Conservation (phyloP, 2,113 vertebrate species). For the Girardinichthys multiradiatus region DNA sequence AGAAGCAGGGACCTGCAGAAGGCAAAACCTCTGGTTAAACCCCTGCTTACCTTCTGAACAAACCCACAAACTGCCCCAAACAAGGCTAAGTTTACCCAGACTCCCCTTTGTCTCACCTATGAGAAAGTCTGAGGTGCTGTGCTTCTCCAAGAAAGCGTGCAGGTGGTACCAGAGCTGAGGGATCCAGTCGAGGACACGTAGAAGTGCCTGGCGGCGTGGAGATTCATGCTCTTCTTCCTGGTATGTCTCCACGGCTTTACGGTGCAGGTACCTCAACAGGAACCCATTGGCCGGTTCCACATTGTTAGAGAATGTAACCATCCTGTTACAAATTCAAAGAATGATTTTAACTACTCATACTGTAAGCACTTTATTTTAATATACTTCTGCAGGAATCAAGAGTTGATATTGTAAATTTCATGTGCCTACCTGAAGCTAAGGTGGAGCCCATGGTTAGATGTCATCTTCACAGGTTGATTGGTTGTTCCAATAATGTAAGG, state of each 20-base stretch:
- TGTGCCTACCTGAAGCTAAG: slow-evolving; percentile 91
- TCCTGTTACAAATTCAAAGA: slow-evolving; percentile 75
- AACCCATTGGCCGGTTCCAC: slow-evolving; percentile 97
- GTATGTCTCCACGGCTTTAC: slow-evolving; percentile 90
- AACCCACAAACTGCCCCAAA: background rate
- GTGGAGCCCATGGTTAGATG: slow-evolving; percentile 92
- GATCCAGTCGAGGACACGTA: slow-evolving; percentile 93
- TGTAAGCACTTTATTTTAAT: background rate
- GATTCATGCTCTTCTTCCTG: slow-evolving; percentile 80
- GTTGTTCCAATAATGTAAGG: slow-evolving; percentile 96
- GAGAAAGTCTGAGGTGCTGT: slow-evolving; percentile 97
- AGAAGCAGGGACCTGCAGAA: slow-evolving; percentile 92
- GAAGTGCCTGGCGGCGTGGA: slow-evolving; percentile 83
- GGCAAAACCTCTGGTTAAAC: slow-evolving; percentile 6
- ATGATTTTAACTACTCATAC: background rate
- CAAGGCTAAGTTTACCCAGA: background rate
- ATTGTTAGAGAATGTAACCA: slow-evolving; percentile 96
- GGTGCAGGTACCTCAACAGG: slow-evolving; percentile 90
- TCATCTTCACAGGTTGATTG: slow-evolving; percentile 95
- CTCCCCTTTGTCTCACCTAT: slow-evolving; percentile 82
- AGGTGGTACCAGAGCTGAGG: slow-evolving; percentile 97
- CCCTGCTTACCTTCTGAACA: background rate
- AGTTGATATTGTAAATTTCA: background rate
- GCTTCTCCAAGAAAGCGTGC: slow-evolving; percentile 96
- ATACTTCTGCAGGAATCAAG: background rate